These are phyloP conservation scores for Tupiocoris notatus DNA, from an alignment of 2,888 invertebrate species.

Conservation along the genomic window DNA sequence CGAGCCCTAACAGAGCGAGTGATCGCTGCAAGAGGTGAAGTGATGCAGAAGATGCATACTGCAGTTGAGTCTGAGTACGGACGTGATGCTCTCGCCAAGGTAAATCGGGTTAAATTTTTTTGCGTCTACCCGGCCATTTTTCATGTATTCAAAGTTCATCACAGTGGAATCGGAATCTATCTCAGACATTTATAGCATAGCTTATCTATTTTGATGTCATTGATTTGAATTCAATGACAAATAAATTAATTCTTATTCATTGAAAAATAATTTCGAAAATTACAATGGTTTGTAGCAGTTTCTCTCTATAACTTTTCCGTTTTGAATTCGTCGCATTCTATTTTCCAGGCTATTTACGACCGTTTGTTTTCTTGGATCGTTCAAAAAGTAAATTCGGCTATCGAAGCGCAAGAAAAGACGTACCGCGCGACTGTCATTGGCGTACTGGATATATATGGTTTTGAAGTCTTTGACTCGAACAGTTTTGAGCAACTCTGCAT, in stretches of 20 bases:
- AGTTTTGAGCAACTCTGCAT: slow-evolving; percentile 99
- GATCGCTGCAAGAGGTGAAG: slow-evolving; percentile 89
- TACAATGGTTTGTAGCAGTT: no score
- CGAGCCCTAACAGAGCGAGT: slow-evolving; percentile 81
- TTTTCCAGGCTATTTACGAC: slow-evolving; percentile 80
- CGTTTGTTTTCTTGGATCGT: slow-evolving; percentile 94
- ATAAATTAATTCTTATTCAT: no score
- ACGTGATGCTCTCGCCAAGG: slow-evolving; percentile 88
- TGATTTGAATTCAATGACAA: no score
- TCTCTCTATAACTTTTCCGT: no score
- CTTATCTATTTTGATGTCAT: no score
- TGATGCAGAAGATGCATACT: slow-evolving; percentile 87
- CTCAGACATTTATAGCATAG: no score
- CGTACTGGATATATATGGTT: slow-evolving; percentile 97
- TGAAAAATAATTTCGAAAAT: no score
- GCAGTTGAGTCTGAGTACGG: slow-evolving; percentile 82
- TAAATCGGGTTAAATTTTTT: no score
- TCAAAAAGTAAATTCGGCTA: slow-evolving; percentile 84
- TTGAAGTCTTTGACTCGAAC: slow-evolving; percentile 95
- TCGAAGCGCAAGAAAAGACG: slow-evolving; percentile 63
- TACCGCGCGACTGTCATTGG: slow-evolving; percentile 71
- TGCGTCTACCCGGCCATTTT: no score
- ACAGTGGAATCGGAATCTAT: no score
- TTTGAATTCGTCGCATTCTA: no score
- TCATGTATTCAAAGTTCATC: no score